Conservation (phyloP, 2,888 invertebrate genomes). For the Cenopis cana region DNA sequence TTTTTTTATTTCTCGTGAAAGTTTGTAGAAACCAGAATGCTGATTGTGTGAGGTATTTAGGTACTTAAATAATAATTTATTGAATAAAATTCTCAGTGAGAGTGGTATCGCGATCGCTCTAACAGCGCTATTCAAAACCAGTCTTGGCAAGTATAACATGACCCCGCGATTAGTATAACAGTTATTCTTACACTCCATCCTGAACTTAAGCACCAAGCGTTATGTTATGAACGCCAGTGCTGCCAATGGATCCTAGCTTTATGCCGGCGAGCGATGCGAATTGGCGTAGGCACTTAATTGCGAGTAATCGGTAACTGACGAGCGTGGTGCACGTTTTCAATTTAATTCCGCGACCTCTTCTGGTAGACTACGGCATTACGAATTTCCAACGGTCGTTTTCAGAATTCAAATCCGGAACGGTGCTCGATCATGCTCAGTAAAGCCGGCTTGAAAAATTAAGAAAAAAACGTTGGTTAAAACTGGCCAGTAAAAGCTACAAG, state of each 20-base stretch:
- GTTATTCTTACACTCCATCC: no score
- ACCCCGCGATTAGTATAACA: no score
- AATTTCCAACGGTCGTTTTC: slow-evolving; percentile 46
- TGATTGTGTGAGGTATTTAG: no score
- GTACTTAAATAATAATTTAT: no score
- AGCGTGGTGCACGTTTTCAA: slow-evolving; percentile 71
- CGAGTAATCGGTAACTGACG: slow-evolving; percentile 64
- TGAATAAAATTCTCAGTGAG: no score
- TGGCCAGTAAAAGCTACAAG: not conserved
- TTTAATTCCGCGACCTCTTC: slow-evolving; percentile 53
- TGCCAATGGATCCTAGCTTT: slow-evolving; percentile 21
- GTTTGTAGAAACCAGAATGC: no score
- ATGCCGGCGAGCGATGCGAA: slow-evolving; percentile 49
- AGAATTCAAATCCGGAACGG: slow-evolving; percentile 40
- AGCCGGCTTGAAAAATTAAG: slow-evolving; percentile 22
- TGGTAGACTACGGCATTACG: slow-evolving; percentile 46
- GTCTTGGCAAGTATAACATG: no score
- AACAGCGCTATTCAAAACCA: no score
- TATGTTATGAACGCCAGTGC: no score
- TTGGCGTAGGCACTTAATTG: slow-evolving; percentile 59
- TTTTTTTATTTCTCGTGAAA: no score
- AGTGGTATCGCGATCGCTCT: no score
- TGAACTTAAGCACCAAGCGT: no score
- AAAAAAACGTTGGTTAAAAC: slow-evolving; percentile 13
- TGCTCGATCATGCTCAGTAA: slow-evolving; percentile 31